A percentile compares a stretch with the other conserved stretches of the same genome.
phyloP scores from a whole-genome alignment of 2,797 vertebrate species.

The Pseudomugil gertrudae region DNA sequence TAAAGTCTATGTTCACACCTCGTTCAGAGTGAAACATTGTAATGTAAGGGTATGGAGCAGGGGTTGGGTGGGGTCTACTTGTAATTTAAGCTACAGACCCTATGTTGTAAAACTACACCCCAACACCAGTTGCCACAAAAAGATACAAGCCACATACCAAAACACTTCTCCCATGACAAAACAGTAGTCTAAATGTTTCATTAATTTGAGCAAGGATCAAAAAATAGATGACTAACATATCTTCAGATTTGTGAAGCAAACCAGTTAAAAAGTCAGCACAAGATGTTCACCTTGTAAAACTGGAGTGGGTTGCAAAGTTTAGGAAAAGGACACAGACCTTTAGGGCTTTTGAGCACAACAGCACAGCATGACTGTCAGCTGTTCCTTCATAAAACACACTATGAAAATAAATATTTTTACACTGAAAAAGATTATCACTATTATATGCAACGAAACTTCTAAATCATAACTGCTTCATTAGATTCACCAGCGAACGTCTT shows the following conservation, averaged over 20 bases:
- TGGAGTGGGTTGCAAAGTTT: slow-evolving; percentile 7
- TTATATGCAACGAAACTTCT: slow-evolving; percentile 10
- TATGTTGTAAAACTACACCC: slow-evolving; percentile 62
- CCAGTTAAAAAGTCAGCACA: slow-evolving; percentile 5
- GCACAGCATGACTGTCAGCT: slow-evolving; percentile 8
- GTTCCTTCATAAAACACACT: background rate
- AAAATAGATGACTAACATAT: background rate
- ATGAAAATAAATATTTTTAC: slow-evolving; percentile 20
- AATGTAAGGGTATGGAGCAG: background rate
- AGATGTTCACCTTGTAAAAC: slow-evolving; percentile 14
- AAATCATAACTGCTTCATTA: slow-evolving; percentile 18
- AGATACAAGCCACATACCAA: slow-evolving; percentile 34
- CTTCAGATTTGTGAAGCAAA: slow-evolving; percentile 6
- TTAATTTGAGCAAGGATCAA: slow-evolving; percentile 12
- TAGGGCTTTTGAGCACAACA: slow-evolving; percentile 12
- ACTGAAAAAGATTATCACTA: background rate
- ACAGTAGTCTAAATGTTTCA: slow-evolving; percentile 4
- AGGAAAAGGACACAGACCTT: slow-evolving; percentile 3
- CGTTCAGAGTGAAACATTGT: slow-evolving; percentile 1
- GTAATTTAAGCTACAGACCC: slow-evolving; percentile 43
- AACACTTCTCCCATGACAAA: slow-evolving; percentile 21
- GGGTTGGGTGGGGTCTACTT: slow-evolving; percentile 46
- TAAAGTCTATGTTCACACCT: slow-evolving; percentile 12
- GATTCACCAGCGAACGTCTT: slow-evolving; percentile 15
- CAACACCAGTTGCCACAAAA: slow-evolving; percentile 49